Evolutionary conservation across 2,888 invertebrate genomes (phyloP).

Genomic region (Rhagium mordax): DNA sequence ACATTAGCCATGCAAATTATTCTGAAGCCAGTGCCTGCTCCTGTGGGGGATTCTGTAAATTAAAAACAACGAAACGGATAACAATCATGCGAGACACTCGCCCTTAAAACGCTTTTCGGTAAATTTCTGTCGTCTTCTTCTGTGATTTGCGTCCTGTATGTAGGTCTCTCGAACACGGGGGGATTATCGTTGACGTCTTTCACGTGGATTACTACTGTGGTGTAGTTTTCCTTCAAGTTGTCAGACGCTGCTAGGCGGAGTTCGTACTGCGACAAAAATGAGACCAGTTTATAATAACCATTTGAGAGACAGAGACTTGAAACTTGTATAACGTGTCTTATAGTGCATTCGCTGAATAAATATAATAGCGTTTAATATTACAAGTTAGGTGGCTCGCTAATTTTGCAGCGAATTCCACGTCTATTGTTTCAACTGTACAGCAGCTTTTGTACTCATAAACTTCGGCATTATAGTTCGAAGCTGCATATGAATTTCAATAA

Average conservation of each 20-base stretch:
- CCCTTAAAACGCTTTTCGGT: slow-evolving; percentile 95
- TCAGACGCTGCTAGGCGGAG: slow-evolving; percentile 94
- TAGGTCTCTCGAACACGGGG: slow-evolving; percentile 95
- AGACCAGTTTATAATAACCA: slow-evolving; percentile 36
- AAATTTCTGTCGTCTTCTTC: slow-evolving; percentile 96
- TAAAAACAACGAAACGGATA: slow-evolving; percentile 24
- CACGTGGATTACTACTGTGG: slow-evolving; percentile 96
- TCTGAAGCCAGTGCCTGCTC: slow-evolving; percentile 26
- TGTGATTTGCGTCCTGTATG: slow-evolving; percentile 95
- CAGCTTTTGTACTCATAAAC: slow-evolving; percentile 1
- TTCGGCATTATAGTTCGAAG: neutral
- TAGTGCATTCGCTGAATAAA: neutral
- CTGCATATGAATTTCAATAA: slow-evolving; percentile 8
- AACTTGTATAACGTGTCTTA: neutral
- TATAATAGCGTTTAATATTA: neutral
- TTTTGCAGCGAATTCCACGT: neutral
- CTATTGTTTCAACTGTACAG: neutral
- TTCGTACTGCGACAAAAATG: slow-evolving; percentile 81
- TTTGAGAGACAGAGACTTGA: neutral
- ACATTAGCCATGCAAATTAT: slow-evolving; percentile 29
- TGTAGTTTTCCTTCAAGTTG: slow-evolving; percentile 97
- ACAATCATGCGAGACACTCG: slow-evolving; percentile 63
- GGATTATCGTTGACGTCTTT: slow-evolving; percentile 99
- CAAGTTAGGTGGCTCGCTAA: slow-evolving; percentile 6
- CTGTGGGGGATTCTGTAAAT: slow-evolving; percentile 28